phyloP scores from a whole-genome alignment of 2,797 vertebrate species.

The Sciurus carolinensis region DNA sequence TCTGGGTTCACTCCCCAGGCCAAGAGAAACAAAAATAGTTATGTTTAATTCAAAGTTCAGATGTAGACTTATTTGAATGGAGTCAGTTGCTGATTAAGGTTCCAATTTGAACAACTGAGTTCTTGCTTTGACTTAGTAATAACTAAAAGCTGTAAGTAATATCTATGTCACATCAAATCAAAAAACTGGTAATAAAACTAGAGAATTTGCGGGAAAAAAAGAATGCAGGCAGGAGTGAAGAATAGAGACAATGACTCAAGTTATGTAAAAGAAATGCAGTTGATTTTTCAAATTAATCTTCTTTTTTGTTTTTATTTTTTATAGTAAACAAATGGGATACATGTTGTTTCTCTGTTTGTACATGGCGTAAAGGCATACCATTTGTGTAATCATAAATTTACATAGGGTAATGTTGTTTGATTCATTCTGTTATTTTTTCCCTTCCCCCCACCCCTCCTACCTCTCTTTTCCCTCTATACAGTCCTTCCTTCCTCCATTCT shows the following conservation, averaged over 20 bases:
- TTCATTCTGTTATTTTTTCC: too few relatives aligned
- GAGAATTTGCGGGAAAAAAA: background rate
- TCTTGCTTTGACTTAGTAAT: background rate
- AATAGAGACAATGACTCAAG: background rate
- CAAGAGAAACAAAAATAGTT: too few relatives aligned
- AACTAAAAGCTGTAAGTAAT: background rate
- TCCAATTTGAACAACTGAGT: background rate
- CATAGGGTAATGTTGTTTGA: too few relatives aligned
- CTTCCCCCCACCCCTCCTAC: too few relatives aligned
- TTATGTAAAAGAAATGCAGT: background rate
- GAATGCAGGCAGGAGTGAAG: background rate
- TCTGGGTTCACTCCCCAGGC: too few relatives aligned
- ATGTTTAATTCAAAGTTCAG: slow-evolving; percentile 8
- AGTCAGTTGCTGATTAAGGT: slow-evolving; percentile 1
- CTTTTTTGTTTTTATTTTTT: too few relatives aligned
- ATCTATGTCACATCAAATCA: background rate
- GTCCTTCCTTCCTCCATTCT: too few relatives aligned
- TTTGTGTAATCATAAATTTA: too few relatives aligned
- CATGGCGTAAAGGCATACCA: too few relatives aligned
- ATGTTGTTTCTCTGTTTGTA: too few relatives aligned
- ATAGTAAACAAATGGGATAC: too few relatives aligned
- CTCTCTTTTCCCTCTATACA: too few relatives aligned
- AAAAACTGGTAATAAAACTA: background rate
- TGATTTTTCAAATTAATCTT: background rate
- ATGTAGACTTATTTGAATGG: background rate